Percentiles rank a stretch among this genome's conserved stretches.
Evolutionary conservation across 2,888 invertebrate species (phyloP).

Genomic region (Napeogenes sylphis): DNA sequence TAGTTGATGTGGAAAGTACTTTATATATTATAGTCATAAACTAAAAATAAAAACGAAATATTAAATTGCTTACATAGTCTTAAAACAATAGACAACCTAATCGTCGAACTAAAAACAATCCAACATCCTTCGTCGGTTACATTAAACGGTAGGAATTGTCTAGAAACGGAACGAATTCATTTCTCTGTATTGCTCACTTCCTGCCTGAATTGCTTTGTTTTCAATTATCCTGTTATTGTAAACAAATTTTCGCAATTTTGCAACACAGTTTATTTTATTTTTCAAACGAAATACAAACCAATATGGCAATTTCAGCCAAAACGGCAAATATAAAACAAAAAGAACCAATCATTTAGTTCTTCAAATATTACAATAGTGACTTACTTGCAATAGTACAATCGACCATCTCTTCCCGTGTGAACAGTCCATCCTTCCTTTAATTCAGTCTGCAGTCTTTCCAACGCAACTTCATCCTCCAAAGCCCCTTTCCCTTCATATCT

Average conservation of each 20-base stretch:
- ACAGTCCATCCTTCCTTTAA: conserved; percentile 87
- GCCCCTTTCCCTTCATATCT: conserved; percentile 44
- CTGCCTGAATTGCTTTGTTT: conserved; percentile 21
- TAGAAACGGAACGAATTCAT: conserved; percentile 28
- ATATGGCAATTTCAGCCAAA: too few relatives aligned
- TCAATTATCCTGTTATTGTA: conserved; percentile 16
- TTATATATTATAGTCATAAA: too few relatives aligned
- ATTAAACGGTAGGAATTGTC: conserved; percentile 22
- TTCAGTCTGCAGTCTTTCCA: conserved; percentile 78
- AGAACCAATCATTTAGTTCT: neutral
- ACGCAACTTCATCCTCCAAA: conserved; percentile 61
- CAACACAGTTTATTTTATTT: neutral
- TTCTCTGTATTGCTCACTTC: conserved; percentile 26
- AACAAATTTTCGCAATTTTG: neutral
- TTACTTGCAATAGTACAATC: conserved; percentile 95
- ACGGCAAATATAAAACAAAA: neutral
- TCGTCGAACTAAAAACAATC: conserved; percentile 13
- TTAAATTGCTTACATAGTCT: too few relatives aligned
- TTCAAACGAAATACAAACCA: neutral
- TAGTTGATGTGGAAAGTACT: too few relatives aligned
- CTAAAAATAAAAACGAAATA: too few relatives aligned
- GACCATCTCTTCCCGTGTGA: conserved; percentile 86
- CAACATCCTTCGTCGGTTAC: conserved; percentile 20
- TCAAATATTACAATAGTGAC: conserved; percentile 47
- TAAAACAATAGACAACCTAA: conserved; percentile 8